Conservation (phyloP, 2,113 vertebrate species). For the Lipophrys pholis region DNA sequence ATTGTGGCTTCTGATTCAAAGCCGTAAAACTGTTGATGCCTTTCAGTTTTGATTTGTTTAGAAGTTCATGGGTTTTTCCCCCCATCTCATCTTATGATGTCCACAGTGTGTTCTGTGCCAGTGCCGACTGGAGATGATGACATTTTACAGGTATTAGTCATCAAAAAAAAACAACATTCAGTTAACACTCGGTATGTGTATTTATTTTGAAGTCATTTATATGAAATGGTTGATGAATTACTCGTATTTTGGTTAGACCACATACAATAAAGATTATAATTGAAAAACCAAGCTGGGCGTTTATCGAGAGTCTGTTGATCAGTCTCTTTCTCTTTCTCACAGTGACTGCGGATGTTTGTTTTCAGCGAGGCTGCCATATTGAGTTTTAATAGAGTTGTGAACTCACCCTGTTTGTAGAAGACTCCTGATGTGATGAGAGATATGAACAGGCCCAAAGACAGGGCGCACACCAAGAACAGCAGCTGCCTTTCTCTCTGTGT, state of each 20-base stretch:
- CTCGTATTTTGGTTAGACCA: background rate
- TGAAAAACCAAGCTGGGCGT: background rate
- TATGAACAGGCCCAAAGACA: slow-evolving; percentile 78
- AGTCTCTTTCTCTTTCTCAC: background rate
- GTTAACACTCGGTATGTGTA: background rate
- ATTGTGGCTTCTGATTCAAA: no score
- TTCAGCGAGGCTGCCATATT: background rate
- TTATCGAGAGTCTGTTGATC: background rate
- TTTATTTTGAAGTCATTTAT: background rate
- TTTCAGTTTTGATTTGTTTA: no score
- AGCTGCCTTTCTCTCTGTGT: slow-evolving; percentile 85
- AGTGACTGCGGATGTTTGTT: slow-evolving; percentile 2
- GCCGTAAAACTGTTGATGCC: no score
- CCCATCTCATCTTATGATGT: no score
- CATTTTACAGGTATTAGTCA: no score
- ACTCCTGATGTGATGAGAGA: slow-evolving; percentile 84
- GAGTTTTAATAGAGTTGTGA: background rate
- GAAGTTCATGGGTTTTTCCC: no score
- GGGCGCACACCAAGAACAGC: slow-evolving; percentile 77
- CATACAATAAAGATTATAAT: background rate
- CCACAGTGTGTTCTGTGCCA: no score
- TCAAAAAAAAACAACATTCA: no score
- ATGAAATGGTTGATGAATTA: background rate
- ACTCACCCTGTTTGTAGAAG: slow-evolving; percentile 91
- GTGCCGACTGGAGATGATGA: no score